Conservation (phyloP, 2,888 invertebrate genomes). For the Cotesia congregata region DNA sequence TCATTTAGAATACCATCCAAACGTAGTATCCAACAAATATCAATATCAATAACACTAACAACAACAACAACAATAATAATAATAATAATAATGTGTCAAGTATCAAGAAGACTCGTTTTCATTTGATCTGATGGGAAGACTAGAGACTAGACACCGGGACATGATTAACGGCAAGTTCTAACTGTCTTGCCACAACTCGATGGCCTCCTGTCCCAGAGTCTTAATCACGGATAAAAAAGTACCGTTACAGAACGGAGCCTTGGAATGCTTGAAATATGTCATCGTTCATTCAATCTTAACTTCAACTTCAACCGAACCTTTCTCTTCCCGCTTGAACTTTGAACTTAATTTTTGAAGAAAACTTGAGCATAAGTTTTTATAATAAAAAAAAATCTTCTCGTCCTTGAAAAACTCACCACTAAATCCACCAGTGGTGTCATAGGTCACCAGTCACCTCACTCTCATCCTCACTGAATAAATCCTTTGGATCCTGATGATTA, state of each 20-base stretch:
- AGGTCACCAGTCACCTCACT: neutral
- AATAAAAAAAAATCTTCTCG: no score
- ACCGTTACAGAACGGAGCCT: constrained; percentile 61
- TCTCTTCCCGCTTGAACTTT: no score
- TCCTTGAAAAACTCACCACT: neutral
- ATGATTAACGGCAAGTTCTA: constrained; percentile 43
- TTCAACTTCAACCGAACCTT: no score
- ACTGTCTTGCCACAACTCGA: constrained; percentile 40
- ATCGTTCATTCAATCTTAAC: neutral
- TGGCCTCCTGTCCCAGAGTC: constrained; percentile 60
- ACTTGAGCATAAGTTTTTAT: no score
- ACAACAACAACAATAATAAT: no score
- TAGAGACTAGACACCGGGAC: constrained; percentile 22
- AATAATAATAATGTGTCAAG: neutral
- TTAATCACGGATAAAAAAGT: constrained; percentile 59
- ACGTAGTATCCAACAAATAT: neutral
- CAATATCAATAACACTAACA: neutral
- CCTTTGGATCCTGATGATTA: neutral
- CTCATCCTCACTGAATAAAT: neutral
- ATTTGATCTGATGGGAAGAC: constrained; percentile 28
- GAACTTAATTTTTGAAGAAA: no score
- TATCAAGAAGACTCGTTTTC: constrained; percentile 31
- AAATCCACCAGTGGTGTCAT: neutral
- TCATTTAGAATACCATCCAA: no score
- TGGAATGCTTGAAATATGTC: constrained; percentile 53